Evolutionary conservation across 1,140 invertebrate genomes (phyloP), one percentile per base, ranked within the genome.

Genomic region (Drosophila eugracilis): DNA sequence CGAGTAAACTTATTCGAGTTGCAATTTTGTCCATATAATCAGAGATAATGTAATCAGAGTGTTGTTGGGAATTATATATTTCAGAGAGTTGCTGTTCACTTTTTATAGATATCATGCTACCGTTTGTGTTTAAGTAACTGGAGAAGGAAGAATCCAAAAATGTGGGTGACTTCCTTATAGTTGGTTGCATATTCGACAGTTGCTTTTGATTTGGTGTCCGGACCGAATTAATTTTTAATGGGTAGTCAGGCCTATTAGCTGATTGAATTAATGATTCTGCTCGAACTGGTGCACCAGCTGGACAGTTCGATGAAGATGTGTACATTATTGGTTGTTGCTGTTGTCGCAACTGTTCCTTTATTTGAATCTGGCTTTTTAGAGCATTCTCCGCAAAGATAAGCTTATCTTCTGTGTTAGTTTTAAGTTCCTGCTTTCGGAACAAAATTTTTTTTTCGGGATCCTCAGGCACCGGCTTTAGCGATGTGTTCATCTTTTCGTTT

Each of bases 21-120:
- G 96, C 96, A 42, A 98, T 93, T 54, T 96, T 94, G 81, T 97
- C 96, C 96, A 98, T 97, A 91, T 96, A 97, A 84, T 97, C 95
- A 49, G 95, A 95, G 76, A 97, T 95, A 70, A 96, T 94, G 76
- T 95, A 95, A 78, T 95, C 95, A 34, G 88, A 89, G 41, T 92
- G 91, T 24, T 91, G 85, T 28, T 91, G 89, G 2, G 89, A 50
- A 39, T 88, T 91, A 34, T 90, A 90, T 5, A 79, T 49, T 5
- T 88, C 78, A 19, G 75, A 89, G 5, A 91, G 39, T 39, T 90
- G 85, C 26, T 91, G 89, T 36, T 91, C 90, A 55, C 86, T 91
- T 21, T 59, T 44, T 17, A 91, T 59, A 0, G 90, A 90, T 5
- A 63, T 36, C 75, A 90, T 77, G n/a, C 74, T 83, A n/a, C 71